Base-by-base conservation (phyloP, 2,113 vertebrate genomes). In the Paramisgurnus dabryanus region DNA sequence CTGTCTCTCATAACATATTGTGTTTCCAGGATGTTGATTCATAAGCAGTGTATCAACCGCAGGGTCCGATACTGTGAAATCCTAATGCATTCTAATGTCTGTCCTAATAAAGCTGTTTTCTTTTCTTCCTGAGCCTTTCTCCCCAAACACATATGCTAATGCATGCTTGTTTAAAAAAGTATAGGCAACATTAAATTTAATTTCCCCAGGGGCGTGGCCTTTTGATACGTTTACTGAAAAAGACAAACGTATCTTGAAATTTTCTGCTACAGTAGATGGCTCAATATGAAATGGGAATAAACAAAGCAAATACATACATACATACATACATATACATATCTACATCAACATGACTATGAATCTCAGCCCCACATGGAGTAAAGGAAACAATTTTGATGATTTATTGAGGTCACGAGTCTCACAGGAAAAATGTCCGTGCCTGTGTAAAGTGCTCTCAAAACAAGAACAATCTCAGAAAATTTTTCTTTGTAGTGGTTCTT, bases 141-240 rank as follows among this genome's bases (percentile, higher is more conserved):
- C 85, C 85, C 86, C 9, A 58, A 74, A 49, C 84, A 69, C 72
- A 65, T n/a, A 72, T 87, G 78, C 72, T 88, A 88, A 89, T 89
- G 57, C 89, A 91, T 90, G 91, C 86, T 85, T 78, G 84, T 86
- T 76, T 60, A 76, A 87, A 83, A 86, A 87, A 83, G 85, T 80
- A 84, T 58, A 49, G 76, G 85, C 85, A 82, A 88, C 85, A 92
- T 91, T 87, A 91, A 89, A 90, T 84, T 63, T 88, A 91, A 90
- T 90, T 73, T 70, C 12, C 41, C 63, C 39, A 0, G 4, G 22
- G 66, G 39, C 55, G 43, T 53, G 64, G 57, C n/a, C n/a, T 17
- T 65, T 41, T 39, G 67, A 61, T 10, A 50, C 11, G 61, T 17
- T 6, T 49, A 47, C 34, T 50, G 41, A 55, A 57, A 45, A 82